Percentiles rank a stretch among this genome's conserved stretches.
These are phyloP conservation scores for Drosophila longiperda DNA, from an alignment of 2,888 invertebrate genomes.

Conservation along the genomic window DNA sequence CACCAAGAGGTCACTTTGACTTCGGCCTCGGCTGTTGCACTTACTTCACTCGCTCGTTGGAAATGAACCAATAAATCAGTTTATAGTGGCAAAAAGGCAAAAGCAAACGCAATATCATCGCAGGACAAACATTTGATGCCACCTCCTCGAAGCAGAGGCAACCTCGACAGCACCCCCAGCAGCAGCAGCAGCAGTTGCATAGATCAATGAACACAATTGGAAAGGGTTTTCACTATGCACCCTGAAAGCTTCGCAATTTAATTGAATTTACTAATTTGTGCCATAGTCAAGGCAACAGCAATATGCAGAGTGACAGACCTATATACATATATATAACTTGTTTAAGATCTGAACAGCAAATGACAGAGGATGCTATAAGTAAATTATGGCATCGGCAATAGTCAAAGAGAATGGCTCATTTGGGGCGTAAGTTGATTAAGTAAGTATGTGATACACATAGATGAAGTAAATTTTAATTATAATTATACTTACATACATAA, in stretches of 20 bases:
- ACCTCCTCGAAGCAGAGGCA: conserved; percentile 10
- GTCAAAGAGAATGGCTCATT: background rate
- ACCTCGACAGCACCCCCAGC: background rate
- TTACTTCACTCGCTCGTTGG: conserved; percentile 55
- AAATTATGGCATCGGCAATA: conserved; percentile 23
- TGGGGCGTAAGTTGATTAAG: background rate
- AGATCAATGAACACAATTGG: conserved; percentile 53
- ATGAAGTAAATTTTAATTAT: background rate
- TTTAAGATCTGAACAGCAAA: conserved; percentile 17
- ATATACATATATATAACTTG: no score
- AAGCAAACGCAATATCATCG: conserved; percentile 47
- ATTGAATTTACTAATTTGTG: conserved; percentile 59
- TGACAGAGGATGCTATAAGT: conserved; percentile 31
- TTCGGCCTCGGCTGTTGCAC: conserved; percentile 55
- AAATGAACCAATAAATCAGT: conserved; percentile 81
- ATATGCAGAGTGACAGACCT: background rate
- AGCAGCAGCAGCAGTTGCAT: conserved; percentile 39
- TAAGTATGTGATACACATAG: background rate
- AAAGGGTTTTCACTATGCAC: conserved; percentile 48
- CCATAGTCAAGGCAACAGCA: conserved; percentile 20
- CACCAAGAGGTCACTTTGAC: conserved; percentile 39
- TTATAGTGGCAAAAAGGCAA: conserved; percentile 72
- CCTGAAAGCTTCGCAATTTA: conserved; percentile 50
- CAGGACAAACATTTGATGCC: conserved; percentile 72
- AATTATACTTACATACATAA: no score